Percentiles rank a stretch among this genome's conserved stretches.
Evolutionary conservation across 2,888 invertebrate species (phyloP).

Genomic region (Tenthredo distinguenda): DNA sequence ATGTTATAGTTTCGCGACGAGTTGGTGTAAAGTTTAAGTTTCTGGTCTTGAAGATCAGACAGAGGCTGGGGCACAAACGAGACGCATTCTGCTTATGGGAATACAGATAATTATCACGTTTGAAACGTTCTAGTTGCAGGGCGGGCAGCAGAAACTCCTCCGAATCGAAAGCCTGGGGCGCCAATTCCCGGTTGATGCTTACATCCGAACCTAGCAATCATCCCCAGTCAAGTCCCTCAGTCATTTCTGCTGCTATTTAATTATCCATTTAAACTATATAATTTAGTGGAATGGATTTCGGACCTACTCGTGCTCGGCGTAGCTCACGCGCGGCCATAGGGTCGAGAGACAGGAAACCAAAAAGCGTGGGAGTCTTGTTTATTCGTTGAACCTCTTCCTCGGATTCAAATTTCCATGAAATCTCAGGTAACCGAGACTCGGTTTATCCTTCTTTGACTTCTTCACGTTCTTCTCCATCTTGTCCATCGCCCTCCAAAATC

Average conservation of each 20-base stretch:
- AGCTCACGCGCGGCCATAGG: conserved; percentile 9
- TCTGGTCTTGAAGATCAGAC: neutral
- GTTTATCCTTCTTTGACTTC: neutral
- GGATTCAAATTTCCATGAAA: neutral
- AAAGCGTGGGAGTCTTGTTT: conserved; percentile 45
- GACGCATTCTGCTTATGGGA: conserved; percentile 68
- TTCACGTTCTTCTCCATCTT: neutral
- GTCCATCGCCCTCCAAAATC: conserved; percentile 17
- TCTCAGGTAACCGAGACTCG: neutral
- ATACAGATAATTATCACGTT: conserved; percentile 76
- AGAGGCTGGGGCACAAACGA: neutral
- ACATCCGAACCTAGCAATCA: conserved; percentile 78
- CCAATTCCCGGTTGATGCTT: conserved; percentile 75
- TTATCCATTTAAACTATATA: conserved; percentile 78
- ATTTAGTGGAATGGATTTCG: conserved; percentile 65
- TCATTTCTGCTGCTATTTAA: conserved; percentile 78
- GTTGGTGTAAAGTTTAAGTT: neutral
- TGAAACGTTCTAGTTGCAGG: conserved; percentile 72
- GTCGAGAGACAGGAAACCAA: conserved; percentile 11
- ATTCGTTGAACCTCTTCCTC: neutral
- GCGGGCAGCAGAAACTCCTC: conserved; percentile 72
- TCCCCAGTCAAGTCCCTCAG: conserved; percentile 77
- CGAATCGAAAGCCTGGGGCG: conserved; percentile 70
- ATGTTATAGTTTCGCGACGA: neutral
- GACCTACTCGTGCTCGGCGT: conserved; percentile 36